Evolutionary conservation across 2,797 vertebrate species (phyloP), one percentile per base, ranked within the genome.

Genomic region (Acipenser oxyrinchus): DNA sequence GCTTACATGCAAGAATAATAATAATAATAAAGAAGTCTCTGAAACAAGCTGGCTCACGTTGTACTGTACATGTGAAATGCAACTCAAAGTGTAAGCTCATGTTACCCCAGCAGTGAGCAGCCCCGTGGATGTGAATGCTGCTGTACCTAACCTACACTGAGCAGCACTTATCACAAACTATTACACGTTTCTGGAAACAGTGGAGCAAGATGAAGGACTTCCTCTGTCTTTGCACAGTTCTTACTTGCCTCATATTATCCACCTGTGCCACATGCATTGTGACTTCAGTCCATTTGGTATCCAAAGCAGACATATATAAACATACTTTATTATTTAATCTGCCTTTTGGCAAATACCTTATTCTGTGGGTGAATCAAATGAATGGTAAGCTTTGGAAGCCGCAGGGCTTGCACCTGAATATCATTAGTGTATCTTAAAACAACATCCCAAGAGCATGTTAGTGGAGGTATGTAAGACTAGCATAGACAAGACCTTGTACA

Each of bases 381-480:
- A 79, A 70, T 81, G 84, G 76, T 84, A 72, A 81, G 79, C 81
- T 75, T 68, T 84, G 81, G 84, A 7, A 81, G 87, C 92, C 91
- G 83, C 75, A 78, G 88, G 92, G 86, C 83, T 82, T 88, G 78
- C 91, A 94, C 92, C 91, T 94, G 90, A 95, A 87, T 86, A 86
- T 87, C 80, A 86, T 84, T 81, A 85, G 76, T 74, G 67, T n/a
- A 18, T 52, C 68, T 13, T 37, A 74, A 78, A 80, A 76, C 80
- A 84, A 77, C 87, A 79, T 71, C 72, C 68, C 77, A 72, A 82
- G 77, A 76, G 80, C 88, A 83, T 83, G 65, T 49, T 74, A 73
- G 76, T 79, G 72, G 82, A 68, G 81, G 79, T 82, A 76, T 78
- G 77, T 80, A 62, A 65, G 78, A 79, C 81, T 82, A 81, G 86